Percentiles rank a stretch among this genome's conserved stretches.
Conservation (phyloP, 1,140 invertebrate species). For the Brachionus plicatilis region DNA sequence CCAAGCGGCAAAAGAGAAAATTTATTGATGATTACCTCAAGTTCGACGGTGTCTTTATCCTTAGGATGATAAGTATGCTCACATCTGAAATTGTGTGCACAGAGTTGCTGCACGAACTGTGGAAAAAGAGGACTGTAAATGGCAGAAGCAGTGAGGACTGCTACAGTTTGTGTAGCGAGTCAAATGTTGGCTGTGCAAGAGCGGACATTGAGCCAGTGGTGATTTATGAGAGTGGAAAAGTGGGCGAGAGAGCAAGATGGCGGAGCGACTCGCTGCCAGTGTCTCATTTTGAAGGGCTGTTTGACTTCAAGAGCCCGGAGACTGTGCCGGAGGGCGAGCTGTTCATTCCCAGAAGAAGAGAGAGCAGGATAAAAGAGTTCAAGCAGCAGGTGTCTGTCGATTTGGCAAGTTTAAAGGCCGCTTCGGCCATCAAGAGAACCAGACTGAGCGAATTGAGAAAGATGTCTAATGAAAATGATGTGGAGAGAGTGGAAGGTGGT, state of each 20-base stretch:
- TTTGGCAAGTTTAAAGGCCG: not conserved
- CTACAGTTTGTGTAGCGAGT: not conserved
- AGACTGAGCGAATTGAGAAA: not conserved
- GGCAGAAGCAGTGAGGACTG: not conserved
- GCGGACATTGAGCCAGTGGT: not conserved
- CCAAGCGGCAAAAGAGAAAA: not conserved
- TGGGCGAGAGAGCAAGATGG: not conserved
- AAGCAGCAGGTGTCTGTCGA: not conserved
- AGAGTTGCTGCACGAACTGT: conserved; percentile 35
- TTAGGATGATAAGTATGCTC: conserved; percentile 33
- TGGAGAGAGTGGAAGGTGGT: not conserved
- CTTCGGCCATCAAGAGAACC: not conserved
- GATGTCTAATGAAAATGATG: not conserved
- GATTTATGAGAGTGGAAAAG: not conserved
- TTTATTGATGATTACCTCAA: conserved; percentile 36
- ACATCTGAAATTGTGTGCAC: conserved; percentile 24
- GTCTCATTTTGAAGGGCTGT: not conserved
- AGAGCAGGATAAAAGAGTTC: not conserved
- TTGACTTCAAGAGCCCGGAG: not conserved
- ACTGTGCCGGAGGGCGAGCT: not conserved
- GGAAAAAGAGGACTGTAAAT: not conserved
- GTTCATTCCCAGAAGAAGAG: not conserved
- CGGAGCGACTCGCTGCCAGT: not conserved
- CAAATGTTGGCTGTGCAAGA: not conserved
- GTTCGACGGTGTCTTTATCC: conserved; percentile 39